A percentile compares a stretch with the other conserved stretches of the same genome.
These are phyloP conservation scores for Ammodytes dubius DNA, from an alignment of 2,113 vertebrate genomes.

Conservation along the genomic window DNA sequence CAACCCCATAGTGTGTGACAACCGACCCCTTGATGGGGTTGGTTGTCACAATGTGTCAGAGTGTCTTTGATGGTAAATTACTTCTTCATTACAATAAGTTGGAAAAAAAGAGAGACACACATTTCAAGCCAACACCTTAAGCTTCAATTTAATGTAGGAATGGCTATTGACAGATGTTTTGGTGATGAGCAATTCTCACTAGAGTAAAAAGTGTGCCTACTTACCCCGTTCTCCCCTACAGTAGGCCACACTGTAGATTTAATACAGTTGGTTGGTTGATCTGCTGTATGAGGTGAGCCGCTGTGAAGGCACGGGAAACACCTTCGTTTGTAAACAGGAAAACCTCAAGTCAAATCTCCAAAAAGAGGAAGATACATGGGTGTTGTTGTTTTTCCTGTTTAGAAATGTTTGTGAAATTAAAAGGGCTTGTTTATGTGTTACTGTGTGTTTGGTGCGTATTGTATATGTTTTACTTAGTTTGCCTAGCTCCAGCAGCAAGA, in stretches of 20 bases:
- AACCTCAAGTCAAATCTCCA: constrained; percentile 52
- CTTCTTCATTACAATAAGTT: no score
- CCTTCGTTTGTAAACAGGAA: constrained; percentile 66
- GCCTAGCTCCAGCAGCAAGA: not conserved
- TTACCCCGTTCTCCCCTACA: no score
- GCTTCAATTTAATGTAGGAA: no score
- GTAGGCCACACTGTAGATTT: not conserved
- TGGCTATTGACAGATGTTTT: no score
- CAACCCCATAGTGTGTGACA: no score
- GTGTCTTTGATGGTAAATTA: no score
- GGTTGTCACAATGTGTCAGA: no score
- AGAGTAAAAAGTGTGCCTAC: no score
- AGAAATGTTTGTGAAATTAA: not conserved
- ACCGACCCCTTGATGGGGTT: no score
- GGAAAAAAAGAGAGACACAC: no score
- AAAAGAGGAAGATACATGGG: constrained; percentile 28
- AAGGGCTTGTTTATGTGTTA: not conserved
- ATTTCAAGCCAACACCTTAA: no score
- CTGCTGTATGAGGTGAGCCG: constrained; percentile 5
- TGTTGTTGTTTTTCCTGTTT: constrained; percentile 32
- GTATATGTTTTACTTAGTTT: not conserved
- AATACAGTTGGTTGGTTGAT: constrained; percentile 7
- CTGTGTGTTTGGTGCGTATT: not conserved
- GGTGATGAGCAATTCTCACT: no score
- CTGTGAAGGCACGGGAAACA: constrained; percentile 50